These are phyloP conservation scores for Carcinoscorpius rotundicauda DNA, from an alignment of 1,140 invertebrate genomes.

Conservation along the genomic window DNA sequence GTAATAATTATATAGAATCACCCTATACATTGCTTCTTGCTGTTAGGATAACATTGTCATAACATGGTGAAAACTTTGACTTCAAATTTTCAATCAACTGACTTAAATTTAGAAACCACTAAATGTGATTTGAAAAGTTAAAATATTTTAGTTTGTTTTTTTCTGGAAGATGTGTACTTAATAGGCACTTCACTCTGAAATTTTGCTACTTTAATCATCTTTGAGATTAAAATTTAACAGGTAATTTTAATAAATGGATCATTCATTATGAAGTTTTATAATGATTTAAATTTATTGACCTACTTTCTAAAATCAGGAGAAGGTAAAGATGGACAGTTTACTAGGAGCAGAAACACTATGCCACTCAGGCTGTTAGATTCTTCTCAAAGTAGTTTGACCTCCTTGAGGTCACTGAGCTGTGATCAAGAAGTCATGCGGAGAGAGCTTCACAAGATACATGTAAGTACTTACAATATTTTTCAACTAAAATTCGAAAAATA, in stretches of 20 bases:
- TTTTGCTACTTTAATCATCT: neutral
- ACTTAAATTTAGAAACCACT: no score
- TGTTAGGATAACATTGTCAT: no score
- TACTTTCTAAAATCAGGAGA: conserved; percentile 20
- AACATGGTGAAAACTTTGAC: no score
- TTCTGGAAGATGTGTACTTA: no score
- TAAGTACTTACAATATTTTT: neutral
- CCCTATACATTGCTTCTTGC: no score
- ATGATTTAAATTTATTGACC: neutral
- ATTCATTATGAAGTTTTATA: neutral
- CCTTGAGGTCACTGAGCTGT: conserved; percentile 27
- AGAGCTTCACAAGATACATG: conserved; percentile 25
- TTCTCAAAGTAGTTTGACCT: conserved; percentile 9
- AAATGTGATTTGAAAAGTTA: no score
- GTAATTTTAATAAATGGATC: neutral
- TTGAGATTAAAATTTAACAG: neutral
- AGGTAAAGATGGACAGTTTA: conserved; percentile 29
- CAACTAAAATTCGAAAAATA: neutral
- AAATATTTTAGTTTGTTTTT: no score
- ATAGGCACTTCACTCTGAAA: no score
- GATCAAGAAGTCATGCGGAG: conserved; percentile 29
- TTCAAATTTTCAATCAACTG: no score
- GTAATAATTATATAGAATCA: no score
- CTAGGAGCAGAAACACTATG: conserved; percentile 28
- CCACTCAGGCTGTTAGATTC: conserved; percentile 22